Evolutionary conservation across 1,140 invertebrate species (phyloP).

Genomic region (Lamellibrachia luymesi): DNA sequence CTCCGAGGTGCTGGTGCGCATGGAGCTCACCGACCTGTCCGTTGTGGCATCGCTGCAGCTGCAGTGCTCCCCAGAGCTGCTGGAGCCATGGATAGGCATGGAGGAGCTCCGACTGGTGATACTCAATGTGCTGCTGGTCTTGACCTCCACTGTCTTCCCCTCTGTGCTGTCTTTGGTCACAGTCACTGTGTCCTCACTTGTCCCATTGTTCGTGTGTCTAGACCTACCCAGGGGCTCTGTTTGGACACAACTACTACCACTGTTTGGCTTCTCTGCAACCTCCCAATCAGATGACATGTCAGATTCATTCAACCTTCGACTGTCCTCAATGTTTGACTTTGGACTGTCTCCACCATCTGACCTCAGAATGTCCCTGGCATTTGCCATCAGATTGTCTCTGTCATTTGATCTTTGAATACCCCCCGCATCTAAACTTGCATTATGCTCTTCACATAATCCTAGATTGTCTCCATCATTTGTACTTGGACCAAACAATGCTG

Average conservation of each 20-base stretch:
- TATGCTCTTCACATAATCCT: neutral
- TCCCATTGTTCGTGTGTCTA: too few species aligned
- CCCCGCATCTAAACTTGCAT: neutral
- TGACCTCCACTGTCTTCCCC: neutral
- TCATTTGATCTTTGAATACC: neutral
- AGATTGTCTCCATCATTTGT: neutral
- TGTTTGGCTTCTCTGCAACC: neutral
- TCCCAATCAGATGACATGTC: too few species aligned
- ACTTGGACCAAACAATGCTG: neutral
- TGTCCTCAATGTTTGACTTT: too few species aligned
- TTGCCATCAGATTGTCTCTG: neutral
- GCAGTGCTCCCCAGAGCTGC: neutral
- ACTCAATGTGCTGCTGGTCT: neutral
- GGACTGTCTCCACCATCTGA: too few species aligned
- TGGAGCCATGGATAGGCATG: neutral
- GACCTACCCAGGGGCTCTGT: neutral
- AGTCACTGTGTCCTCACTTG: too few species aligned
- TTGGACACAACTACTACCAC: neutral
- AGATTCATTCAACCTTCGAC: too few species aligned
- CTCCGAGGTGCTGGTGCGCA: neutral
- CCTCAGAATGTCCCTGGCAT: neutral
- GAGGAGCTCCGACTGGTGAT: neutral
- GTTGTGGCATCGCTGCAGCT: neutral
- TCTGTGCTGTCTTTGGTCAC: neutral
- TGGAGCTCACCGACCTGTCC: neutral